phyloP scores from a whole-genome alignment of 2,888 invertebrate genomes.

The Lasiommata megera region DNA sequence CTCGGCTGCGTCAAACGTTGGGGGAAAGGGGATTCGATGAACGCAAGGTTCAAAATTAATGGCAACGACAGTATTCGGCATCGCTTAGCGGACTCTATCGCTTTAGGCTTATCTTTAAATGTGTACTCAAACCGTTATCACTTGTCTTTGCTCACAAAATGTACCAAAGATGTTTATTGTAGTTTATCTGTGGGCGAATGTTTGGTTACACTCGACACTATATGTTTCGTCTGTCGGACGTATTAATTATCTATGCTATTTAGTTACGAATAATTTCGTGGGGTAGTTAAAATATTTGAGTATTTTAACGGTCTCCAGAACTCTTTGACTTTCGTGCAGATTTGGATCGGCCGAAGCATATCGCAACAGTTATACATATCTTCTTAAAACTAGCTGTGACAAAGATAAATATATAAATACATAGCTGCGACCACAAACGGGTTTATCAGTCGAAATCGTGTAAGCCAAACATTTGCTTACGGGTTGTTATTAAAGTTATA shows the following conservation, averaged over 20 bases:
- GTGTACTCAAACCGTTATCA: conserved; percentile 54
- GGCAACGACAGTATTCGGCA: conserved; percentile 57
- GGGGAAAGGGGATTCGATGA: conserved; percentile 26
- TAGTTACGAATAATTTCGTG: conserved; percentile 6
- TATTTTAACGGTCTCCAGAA: not conserved
- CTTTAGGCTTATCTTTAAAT: conserved; percentile 46
- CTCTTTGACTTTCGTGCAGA: not conserved
- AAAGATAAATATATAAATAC: not conserved
- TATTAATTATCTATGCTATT: conserved; percentile 22
- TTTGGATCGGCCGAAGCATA: conserved; percentile 21
- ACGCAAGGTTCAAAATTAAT: conserved; percentile 39
- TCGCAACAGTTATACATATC: conserved; percentile 28
- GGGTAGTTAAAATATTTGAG: conserved; percentile 7
- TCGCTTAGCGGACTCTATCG: conserved; percentile 50
- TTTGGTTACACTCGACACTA: conserved; percentile 35
- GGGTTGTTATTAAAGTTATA: conserved; percentile 12
- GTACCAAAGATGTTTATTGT: conserved; percentile 67
- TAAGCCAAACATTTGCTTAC: conserved; percentile 21
- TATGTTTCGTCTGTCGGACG: conserved; percentile 5
- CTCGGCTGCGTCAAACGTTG: conserved; percentile 32
- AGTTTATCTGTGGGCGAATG: conserved; percentile 53
- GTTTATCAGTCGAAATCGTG: not conserved
- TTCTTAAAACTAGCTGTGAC: conserved; percentile 21
- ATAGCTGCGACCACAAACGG: not conserved
- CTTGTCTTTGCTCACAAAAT: conserved; percentile 75